Evolutionary conservation across 92 coral and sea anemone genomes (phyloP).

Genomic region (Porites evermanni): DNA sequence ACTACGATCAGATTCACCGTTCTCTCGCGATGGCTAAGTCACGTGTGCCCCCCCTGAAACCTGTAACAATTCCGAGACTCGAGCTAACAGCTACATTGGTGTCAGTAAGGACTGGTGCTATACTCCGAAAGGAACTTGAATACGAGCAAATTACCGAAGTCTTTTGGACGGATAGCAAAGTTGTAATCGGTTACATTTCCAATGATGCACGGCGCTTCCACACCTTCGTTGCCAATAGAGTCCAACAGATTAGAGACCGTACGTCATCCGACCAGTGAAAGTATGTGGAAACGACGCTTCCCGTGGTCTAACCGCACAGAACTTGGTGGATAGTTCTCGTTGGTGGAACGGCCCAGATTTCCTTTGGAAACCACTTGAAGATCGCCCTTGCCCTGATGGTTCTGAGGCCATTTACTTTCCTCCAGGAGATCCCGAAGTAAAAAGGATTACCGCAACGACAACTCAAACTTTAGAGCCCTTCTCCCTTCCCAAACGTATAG

Average conservation of each 20-base stretch:
- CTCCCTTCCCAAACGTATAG: slow-evolving; percentile 22
- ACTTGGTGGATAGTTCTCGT: neutral
- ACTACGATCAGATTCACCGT: slow-evolving; percentile 6
- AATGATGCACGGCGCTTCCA: slow-evolving; percentile 36
- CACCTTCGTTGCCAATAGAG: slow-evolving; percentile 22
- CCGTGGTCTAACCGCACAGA: slow-evolving; percentile 41
- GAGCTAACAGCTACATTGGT: slow-evolving; percentile 35
- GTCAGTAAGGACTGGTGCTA: slow-evolving; percentile 7
- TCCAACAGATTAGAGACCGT: neutral
- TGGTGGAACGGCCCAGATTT: slow-evolving; percentile 11
- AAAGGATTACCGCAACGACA: slow-evolving; percentile 12
- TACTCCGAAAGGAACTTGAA: slow-evolving; percentile 21
- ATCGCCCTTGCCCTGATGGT: neutral
- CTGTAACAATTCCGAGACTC: slow-evolving; percentile 35
- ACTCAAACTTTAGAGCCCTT: slow-evolving; percentile 1
- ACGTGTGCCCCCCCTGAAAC: slow-evolving; percentile 11
- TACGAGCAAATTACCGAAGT: slow-evolving; percentile 4
- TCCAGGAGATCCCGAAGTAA: slow-evolving; percentile 47
- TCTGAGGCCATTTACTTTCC: neutral
- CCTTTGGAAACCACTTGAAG: neutral
- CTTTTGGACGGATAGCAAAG: neutral
- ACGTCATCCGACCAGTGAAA: slow-evolving; percentile 36
- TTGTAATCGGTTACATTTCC: slow-evolving; percentile 33
- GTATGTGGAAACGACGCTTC: slow-evolving; percentile 40
- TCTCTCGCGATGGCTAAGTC: slow-evolving; percentile 39